Evolutionary conservation across 1,140 invertebrate species (phyloP), one percentile per base, ranked within the genome.

Genomic region (Carposina sasakii): DNA sequence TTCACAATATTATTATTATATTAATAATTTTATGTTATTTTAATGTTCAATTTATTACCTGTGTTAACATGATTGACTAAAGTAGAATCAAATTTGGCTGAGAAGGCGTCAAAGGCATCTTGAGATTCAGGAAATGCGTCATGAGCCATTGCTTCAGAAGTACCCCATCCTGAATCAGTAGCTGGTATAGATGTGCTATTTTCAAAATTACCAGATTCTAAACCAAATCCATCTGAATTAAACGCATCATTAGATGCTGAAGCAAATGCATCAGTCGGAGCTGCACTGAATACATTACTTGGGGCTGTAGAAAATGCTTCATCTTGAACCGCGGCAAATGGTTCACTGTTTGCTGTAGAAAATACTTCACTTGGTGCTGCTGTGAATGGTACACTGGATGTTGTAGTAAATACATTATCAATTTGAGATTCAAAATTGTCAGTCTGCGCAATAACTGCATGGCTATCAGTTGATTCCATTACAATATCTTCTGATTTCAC

Each of bases 41-140:
- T 24, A 15, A 20, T 9, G 13, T 34, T 24, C 8, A 24, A 21
- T 34, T 47, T 42, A 52, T 59, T 54, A 79, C 78, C 76, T 51
- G 71, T 62, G 19, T 67, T 66, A 42, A 67, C 56, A 17, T 81
- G 73, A 36, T 77, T 78, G n/a, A 66, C 68, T 10, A 63, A 47
- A 48, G 87, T 71, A 40, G 87, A 91, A 52, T 96, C 94, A 60
- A 96, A 96, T 74, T 95, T 94, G 1, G 93, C 91, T 2, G 93
- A 90, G 63, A 96, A 96, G 1, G 92, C 94, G 76, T 96, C 94
- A 69, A 87, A 71, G 4, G 69, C 74, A 49, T 83, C 79, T 41
- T 76, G 67, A n/a, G 69, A 66, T 12, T 63, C 60, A 8, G 63
- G 60, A 15, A 60, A 56, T 4, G 62, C 40, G 16, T 60, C 58